Evolutionary conservation across 2,797 vertebrate species (phyloP).

Genomic region (Balearica regulorum): DNA sequence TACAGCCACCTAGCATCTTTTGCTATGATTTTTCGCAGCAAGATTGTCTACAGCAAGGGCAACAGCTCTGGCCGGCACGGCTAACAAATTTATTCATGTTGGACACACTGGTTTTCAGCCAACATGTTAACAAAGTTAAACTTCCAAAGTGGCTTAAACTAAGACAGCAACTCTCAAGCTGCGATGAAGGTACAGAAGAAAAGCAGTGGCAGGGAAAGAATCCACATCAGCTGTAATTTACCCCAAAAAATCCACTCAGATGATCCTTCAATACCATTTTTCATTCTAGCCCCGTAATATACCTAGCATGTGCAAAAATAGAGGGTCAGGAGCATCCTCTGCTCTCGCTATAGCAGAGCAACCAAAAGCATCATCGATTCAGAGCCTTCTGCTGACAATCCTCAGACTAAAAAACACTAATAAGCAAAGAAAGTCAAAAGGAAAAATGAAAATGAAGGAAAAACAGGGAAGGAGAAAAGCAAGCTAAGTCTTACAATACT

Average conservation of each 20-base stretch:
- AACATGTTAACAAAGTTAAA: neutral
- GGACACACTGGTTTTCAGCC: neutral
- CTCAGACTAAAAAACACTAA: neutral
- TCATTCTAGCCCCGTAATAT: neutral
- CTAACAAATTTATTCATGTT: neutral
- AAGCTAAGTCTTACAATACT: accelerated
- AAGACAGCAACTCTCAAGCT: neutral
- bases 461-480: neutral
- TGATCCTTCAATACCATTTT: neutral
- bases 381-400: neutral
- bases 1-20: neutral
- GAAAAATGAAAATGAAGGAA: neutral
- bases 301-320: neutral
- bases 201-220: neutral
- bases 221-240: neutral
- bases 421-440: neutral
- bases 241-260: neutral
- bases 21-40: neutral
- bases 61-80: neutral
- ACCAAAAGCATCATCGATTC: neutral
- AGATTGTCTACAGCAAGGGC: neutral
- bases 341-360: neutral
- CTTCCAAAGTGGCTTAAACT: neutral
- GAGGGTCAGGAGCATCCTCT: neutral
- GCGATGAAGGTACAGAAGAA: neutral